Evolutionary conservation across 2,888 invertebrate genomes (phyloP).

Genomic region (Hecatera dysodea): DNA sequence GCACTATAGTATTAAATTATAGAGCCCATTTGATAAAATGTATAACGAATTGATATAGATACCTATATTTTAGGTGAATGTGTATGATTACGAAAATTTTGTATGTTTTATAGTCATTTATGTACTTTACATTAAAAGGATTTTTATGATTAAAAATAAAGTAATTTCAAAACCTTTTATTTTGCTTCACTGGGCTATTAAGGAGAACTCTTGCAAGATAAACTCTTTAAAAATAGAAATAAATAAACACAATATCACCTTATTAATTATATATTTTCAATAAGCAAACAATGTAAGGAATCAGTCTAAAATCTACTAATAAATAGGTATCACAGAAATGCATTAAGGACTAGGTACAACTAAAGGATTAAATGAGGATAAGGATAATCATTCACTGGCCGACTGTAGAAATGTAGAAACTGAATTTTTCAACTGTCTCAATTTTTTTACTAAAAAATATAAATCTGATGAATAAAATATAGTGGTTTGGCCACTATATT

Average conservation of each 20-base stretch:
- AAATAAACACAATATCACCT: constrained; percentile 20
- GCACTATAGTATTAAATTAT: background rate
- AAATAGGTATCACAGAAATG: constrained; percentile 69
- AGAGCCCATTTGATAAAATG: constrained; percentile 13
- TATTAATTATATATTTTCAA: constrained; percentile 24
- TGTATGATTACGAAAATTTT: constrained; percentile 36
- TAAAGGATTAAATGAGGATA: constrained; percentile 1
- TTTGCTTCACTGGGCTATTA: background rate
- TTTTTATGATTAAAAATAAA: constrained; percentile 35
- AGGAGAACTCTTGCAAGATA: background rate
- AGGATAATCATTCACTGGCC: background rate
- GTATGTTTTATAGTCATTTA: constrained; percentile 57
- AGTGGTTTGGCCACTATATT: no score
- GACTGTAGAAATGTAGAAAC: background rate
- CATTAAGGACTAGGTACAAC: constrained; percentile 29
- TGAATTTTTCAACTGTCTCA: background rate
- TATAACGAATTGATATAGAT: constrained; percentile 4
- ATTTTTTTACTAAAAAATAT: no score
- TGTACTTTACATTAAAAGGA: constrained; percentile 45
- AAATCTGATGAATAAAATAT: no score
- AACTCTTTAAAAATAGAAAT: no score
- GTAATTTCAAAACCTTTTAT: constrained; percentile 17
- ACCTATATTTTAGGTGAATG: constrained; percentile 7
- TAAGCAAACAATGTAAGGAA: constrained; percentile 18
- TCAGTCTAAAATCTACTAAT: constrained; percentile 50